phyloP scores from a whole-genome alignment of 2,113 vertebrate genomes.

The Chaetorhynchus papuensis region DNA sequence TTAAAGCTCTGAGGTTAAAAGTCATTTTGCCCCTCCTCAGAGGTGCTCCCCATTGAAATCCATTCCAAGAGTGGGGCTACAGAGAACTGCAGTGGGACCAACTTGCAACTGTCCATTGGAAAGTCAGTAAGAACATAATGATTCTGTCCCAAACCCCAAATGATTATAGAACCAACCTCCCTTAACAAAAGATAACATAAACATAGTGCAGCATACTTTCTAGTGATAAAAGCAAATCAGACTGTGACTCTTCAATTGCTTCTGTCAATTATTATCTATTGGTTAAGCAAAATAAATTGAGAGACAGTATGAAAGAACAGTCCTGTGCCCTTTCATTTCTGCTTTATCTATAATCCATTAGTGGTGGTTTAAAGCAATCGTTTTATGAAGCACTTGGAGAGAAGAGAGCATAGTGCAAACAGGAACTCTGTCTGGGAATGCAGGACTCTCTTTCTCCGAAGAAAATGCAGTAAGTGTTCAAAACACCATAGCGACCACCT shows the following conservation, averaged over 20 bases:
- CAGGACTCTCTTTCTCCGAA: neutral
- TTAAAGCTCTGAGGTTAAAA: neutral
- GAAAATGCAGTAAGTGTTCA: neutral
- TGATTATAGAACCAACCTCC: neutral
- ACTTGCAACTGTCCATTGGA: neutral
- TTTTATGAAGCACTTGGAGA: neutral
- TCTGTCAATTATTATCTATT: neutral
- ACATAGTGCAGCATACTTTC: neutral
- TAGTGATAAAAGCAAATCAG: neutral
- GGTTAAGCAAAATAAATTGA: neutral
- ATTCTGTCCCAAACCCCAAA: neutral
- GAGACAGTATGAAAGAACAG: neutral
- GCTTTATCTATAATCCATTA: slow-evolving; percentile 5
- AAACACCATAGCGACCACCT: neutral
- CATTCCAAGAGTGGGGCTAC: neutral
- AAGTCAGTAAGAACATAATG: neutral
- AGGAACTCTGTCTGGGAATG: neutral
- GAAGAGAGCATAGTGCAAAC: neutral
- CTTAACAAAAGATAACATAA: neutral
- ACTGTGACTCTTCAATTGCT: neutral
- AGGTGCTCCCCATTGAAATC: neutral
- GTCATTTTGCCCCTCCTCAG: neutral
- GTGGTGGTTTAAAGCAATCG: neutral
- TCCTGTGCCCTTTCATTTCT: neutral
- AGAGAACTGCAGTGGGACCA: neutral